A percentile compares a stretch with the other conserved stretches of the same genome.
Evolutionary conservation across 2,797 vertebrate species (phyloP).

Genomic region (Salarias fasciatus): DNA sequence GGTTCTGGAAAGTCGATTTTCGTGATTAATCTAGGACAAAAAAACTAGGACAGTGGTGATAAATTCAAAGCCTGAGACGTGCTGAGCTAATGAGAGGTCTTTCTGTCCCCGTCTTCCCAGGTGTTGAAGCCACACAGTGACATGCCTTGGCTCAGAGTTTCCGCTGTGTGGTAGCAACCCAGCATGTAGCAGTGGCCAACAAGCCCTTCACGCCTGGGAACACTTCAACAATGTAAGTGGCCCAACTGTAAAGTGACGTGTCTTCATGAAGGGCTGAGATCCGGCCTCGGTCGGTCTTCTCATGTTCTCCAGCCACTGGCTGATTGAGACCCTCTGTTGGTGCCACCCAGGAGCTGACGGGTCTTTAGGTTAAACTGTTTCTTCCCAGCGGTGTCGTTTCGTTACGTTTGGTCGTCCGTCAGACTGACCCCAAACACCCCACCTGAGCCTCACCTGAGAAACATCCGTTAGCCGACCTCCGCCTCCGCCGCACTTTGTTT

Average conservation of each 20-base stretch:
- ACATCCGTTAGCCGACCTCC: slow-evolving; percentile 56
- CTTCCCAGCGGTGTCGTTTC: slow-evolving; percentile 20
- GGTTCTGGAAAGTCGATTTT: too few relatives aligned
- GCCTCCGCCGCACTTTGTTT: slow-evolving; percentile 59
- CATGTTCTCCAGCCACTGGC: slow-evolving; percentile 20
- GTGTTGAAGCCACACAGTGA: slow-evolving; percentile 68
- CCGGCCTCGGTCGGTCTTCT: background rate
- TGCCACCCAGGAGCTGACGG: slow-evolving; percentile 72
- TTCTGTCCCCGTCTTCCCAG: slow-evolving; percentile 60
- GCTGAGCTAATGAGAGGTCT: too few relatives aligned
- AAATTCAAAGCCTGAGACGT: too few relatives aligned
- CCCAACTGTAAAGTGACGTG: background rate
- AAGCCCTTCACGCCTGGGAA: slow-evolving; percentile 86
- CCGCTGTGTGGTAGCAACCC: slow-evolving; percentile 55
- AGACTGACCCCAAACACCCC: slow-evolving; percentile 59
- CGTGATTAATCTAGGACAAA: too few relatives aligned
- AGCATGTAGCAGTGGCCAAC: slow-evolving; percentile 87
- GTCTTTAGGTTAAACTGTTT: slow-evolving; percentile 30
- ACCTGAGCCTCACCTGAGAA: slow-evolving; percentile 50
- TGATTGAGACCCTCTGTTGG: slow-evolving; percentile 61
- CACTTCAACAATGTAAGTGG: slow-evolving; percentile 66
- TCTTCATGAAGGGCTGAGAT: slow-evolving; percentile 1
- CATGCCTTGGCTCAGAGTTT: slow-evolving; percentile 65
- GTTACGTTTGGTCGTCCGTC: slow-evolving; percentile 51
- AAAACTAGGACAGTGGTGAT: too few relatives aligned